A percentile compares a stretch with the other conserved stretches of the same genome.
These are phyloP conservation scores for Diadegma fenestrale DNA, from an alignment of 2,888 invertebrate species.

Conservation along the genomic window DNA sequence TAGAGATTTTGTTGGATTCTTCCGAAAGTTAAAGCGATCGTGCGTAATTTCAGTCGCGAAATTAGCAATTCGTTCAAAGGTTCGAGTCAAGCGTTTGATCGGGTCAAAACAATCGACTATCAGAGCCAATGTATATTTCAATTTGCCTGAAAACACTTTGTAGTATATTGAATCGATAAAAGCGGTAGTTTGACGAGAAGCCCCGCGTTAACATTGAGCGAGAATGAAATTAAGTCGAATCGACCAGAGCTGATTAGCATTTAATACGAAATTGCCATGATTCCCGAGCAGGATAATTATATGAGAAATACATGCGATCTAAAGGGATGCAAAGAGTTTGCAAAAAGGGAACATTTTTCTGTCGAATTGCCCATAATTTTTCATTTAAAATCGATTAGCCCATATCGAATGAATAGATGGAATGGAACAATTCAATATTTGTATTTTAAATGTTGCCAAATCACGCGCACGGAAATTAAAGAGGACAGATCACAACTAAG, in stretches of 20 bases:
- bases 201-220: not conserved
- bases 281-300: not conserved
- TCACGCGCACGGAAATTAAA: slow-evolving; percentile 35
- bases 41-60: not conserved
- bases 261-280: not conserved
- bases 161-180: not conserved
- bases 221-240: not conserved
- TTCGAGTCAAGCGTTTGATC: not conserved
- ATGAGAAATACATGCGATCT: not conserved
- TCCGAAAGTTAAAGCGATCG: not conserved
- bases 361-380: not conserved
- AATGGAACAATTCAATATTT: slow-evolving; percentile 10
- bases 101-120: not conserved
- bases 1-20: not conserved
- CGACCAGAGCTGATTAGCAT: not conserved
- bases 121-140: not conserved
- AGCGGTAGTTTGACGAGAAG: not conserved
- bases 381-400: not conserved
- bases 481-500: not conserved
- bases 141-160: not conserved
- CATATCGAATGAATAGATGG: not conserved
- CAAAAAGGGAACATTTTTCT: not conserved
- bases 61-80: not conserved
- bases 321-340: not conserved
- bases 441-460: not conserved